Conservation (phyloP, 2,888 invertebrate genomes). For the Julus scanicus region DNA sequence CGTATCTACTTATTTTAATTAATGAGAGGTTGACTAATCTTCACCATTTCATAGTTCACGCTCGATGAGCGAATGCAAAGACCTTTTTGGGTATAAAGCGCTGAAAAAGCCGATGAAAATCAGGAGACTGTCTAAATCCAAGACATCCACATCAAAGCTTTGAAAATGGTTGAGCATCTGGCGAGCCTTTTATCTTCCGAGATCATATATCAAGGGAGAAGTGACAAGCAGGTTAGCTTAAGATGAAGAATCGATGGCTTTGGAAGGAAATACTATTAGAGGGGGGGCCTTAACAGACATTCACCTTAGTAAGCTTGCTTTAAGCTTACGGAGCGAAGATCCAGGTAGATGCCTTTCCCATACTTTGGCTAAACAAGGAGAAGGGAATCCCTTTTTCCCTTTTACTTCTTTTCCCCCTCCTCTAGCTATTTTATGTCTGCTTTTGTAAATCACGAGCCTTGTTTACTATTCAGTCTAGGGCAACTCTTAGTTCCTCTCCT, state of each 20-base stretch:
- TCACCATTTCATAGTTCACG: conserved; percentile 43
- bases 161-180: conserved; percentile 45
- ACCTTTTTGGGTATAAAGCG: background rate
- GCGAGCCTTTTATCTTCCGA: conserved; percentile 45
- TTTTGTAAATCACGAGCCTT: conserved; percentile 1
- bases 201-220: conserved; percentile 49
- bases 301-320: conserved; percentile 35
- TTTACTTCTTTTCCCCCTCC: background rate
- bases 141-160: conserved; percentile 43
- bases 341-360: background rate
- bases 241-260: conserved; percentile 49
- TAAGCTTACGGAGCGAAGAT: background rate
- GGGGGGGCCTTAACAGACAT: conserved; percentile 47
- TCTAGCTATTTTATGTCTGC: background rate
- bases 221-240: conserved; percentile 50
- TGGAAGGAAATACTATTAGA: conserved; percentile 45
- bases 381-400: background rate
- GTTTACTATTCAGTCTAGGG: conserved; percentile 40
- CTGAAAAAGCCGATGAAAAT: conserved; percentile 41
- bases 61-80: conserved; percentile 25
- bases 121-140: conserved; percentile 42
- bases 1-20: conserved; percentile 29
- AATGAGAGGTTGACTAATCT: conserved; percentile 41
- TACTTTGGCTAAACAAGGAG: background rate
- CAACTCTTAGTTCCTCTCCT: conserved; percentile 19